Conservation (phyloP, 2,797 vertebrate species). For the Squalus acanthias region DNA sequence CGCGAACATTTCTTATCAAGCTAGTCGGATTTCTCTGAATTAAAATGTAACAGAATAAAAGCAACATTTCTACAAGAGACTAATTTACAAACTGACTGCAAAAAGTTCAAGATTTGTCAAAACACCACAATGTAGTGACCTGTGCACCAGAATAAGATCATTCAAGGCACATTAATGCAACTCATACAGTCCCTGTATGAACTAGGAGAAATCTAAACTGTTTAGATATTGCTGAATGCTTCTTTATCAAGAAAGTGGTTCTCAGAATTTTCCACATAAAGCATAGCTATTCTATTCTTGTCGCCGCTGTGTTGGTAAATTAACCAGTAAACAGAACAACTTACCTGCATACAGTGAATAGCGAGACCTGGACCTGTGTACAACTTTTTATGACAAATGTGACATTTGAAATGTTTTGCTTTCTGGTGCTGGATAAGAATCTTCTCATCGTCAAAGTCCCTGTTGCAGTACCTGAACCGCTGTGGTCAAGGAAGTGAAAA, state of each 20-base stretch:
- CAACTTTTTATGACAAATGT: conserved; percentile 97
- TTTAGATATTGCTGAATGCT: not conserved
- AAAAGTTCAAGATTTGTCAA: not conserved
- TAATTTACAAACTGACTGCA: not conserved
- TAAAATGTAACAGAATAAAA: not conserved
- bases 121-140: not conserved
- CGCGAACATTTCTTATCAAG: not conserved
- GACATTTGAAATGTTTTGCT: conserved; percentile 98
- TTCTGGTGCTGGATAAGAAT: conserved; percentile 98
- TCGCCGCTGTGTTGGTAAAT: not conserved
- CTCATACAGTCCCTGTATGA: not conserved
- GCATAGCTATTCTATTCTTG: not conserved
- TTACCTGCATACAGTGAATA: conserved; percentile 98
- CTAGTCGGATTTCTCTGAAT: not conserved
- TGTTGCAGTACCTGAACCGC: conserved; percentile 84
- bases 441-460: conserved; percentile 98
- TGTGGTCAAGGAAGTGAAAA: conserved; percentile 52
- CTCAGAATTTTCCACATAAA: not conserved
- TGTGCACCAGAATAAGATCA: not conserved
- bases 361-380: conserved; percentile 95
- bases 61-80: not conserved
- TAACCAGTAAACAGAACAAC: conserved; percentile 35
- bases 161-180: not conserved
- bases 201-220: not conserved
- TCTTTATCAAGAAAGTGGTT: not conserved